Evolutionary conservation across 1,140 invertebrate species (phyloP).

Genomic region (Zelostemma sp.): DNA sequence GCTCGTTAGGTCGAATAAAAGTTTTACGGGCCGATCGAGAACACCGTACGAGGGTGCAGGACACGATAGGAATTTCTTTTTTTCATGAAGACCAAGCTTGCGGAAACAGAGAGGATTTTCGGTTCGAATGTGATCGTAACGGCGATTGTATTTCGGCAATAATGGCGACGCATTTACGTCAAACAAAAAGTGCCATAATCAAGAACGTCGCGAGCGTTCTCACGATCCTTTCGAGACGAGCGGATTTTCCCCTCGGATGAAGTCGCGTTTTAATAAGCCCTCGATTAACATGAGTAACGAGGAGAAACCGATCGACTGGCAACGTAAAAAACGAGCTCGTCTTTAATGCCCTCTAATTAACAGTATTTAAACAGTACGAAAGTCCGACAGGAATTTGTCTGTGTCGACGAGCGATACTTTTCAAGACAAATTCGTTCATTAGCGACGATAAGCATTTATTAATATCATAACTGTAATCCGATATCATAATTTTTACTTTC

Average conservation of each 20-base stretch:
- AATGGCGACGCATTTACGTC: too few species aligned
- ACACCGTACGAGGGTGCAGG: constrained; percentile 25
- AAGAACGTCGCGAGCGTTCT: too few species aligned
- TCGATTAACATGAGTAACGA: not conserved
- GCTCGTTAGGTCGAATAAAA: constrained; percentile 65
- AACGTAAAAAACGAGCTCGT: not conserved
- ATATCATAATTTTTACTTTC: constrained; percentile 6
- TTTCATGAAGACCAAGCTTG: constrained; percentile 43
- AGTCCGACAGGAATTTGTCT: not conserved
- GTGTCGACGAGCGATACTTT: not conserved
- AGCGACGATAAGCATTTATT: not conserved
- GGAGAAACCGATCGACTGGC: not conserved
- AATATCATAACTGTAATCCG: not conserved
- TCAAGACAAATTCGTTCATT: constrained; percentile 6
- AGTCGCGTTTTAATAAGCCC: too few species aligned
- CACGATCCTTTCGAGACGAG: too few species aligned
- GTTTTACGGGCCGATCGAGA: constrained; percentile 63
- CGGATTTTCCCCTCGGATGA: too few species aligned
- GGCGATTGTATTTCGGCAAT: constrained; percentile 46
- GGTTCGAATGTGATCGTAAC: constrained; percentile 42
- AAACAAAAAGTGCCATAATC: too few species aligned
- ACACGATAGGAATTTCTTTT: constrained; percentile 45
- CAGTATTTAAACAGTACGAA: constrained; percentile 1
- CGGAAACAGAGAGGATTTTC: constrained; percentile 41
- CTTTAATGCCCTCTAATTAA: not conserved